phyloP scores from a whole-genome alignment of 2,888 invertebrate species.

The Leucozona laternaria region DNA sequence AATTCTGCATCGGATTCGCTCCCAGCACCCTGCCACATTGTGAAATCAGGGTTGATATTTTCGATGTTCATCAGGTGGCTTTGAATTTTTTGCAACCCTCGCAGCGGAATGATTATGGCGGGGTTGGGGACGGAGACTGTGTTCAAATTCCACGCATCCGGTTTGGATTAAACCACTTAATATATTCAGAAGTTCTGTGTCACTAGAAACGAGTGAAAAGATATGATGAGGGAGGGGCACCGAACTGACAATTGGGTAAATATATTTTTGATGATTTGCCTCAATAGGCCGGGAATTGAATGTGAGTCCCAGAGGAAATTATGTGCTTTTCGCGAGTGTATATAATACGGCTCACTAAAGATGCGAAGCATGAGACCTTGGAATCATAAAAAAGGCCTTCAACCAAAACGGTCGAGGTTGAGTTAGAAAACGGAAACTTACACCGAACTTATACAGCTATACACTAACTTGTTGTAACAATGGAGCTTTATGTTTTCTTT shows the following conservation, averaged over 20 bases:
- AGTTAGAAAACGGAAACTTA: slow-evolving; percentile 34
- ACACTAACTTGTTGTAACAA: neutral
- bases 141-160: slow-evolving; percentile 45
- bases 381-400: slow-evolving; percentile 61
- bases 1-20: slow-evolving; percentile 35
- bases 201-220: slow-evolving; percentile 38
- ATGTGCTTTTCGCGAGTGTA: slow-evolving; percentile 54
- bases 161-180: slow-evolving; percentile 51
- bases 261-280: slow-evolving; percentile 69
- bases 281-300: slow-evolving; percentile 63
- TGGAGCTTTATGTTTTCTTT: slow-evolving; percentile 11
- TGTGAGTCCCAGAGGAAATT: slow-evolving; percentile 72
- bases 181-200: slow-evolving; percentile 67
- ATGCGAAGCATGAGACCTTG: slow-evolving; percentile 39
- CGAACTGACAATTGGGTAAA: slow-evolving; percentile 52
- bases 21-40: neutral
- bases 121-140: neutral
- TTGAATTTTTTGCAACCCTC: slow-evolving; percentile 43
- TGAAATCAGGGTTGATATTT: slow-evolving; percentile 56
- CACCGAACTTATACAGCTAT: neutral
- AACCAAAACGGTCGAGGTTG: slow-evolving; percentile 59
- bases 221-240: neutral
- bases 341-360: slow-evolving; percentile 42
- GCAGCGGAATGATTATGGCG: no score
- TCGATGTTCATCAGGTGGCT: slow-evolving; percentile 62